Evolutionary conservation across 2,113 vertebrate genomes (phyloP).

Genomic region (Trogon surrucura): DNA sequence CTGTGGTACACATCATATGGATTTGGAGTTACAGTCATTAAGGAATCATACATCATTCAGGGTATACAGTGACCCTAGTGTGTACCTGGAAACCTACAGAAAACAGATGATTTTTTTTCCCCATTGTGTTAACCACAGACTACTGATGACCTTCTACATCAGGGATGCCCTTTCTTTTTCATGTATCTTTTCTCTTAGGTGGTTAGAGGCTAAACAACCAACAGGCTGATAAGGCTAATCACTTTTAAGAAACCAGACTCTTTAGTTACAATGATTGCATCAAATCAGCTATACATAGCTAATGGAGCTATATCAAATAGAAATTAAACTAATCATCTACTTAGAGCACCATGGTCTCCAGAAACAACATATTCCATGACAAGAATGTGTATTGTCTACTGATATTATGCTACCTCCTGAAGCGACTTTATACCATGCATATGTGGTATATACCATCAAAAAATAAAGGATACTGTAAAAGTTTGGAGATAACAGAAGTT

Average conservation of each 20-base stretch:
- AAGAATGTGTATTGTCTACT: neutral
- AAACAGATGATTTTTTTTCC: neutral
- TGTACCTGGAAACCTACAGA: neutral
- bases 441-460: neutral
- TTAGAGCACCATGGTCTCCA: neutral
- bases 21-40: neutral
- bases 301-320: neutral
- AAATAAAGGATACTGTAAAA: neutral
- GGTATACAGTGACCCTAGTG: neutral
- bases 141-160: neutral
- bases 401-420: neutral
- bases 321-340: neutral
- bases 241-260: neutral
- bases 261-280: neutral
- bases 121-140: neutral
- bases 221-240: neutral
- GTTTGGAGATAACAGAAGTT: neutral
- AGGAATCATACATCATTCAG: neutral
- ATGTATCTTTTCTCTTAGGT: neutral
- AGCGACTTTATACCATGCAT: neutral
- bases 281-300: neutral
- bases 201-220: neutral
- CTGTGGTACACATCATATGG: accelerated
- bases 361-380: neutral
- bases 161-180: neutral